phyloP scores from a whole-genome alignment of 2,888 invertebrate species.

The Zygogramma bicolorata region DNA sequence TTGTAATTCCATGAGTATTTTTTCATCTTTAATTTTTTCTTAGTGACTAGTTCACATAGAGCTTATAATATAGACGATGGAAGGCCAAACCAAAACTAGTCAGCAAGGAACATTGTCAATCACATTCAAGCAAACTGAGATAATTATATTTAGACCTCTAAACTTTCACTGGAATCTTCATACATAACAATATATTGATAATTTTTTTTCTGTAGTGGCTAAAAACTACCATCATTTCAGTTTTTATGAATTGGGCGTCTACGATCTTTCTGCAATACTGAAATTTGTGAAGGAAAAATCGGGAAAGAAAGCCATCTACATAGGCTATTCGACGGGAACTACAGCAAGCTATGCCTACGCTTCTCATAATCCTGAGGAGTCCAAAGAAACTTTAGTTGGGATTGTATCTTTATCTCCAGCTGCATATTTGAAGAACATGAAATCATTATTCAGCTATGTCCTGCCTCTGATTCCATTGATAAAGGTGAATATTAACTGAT shows the following conservation, averaged over 20 bases:
- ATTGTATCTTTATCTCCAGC: constrained; percentile 33
- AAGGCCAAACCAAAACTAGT: too few species aligned
- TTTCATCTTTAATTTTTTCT: too few species aligned
- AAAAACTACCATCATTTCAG: constrained; percentile 10
- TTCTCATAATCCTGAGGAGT: constrained; percentile 21
- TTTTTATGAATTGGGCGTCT: constrained; percentile 37
- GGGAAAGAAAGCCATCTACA: constrained; percentile 21
- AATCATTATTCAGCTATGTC: constrained; percentile 3
- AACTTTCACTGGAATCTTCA: too few species aligned
- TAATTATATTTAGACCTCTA: too few species aligned
- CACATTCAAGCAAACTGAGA: too few species aligned
- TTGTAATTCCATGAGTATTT: too few species aligned
- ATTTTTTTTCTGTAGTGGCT: neutral
- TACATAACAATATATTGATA: too few species aligned
- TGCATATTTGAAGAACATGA: constrained; percentile 7
- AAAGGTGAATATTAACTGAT: neutral
- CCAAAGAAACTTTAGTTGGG: constrained; percentile 21
- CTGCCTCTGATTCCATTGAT: neutral
- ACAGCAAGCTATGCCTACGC: constrained; percentile 27
- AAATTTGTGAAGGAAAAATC: constrained; percentile 26
- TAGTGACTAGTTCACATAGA: too few species aligned
- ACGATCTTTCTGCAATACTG: constrained; percentile 25
- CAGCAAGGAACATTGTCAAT: too few species aligned
- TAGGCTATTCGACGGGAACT: constrained; percentile 42
- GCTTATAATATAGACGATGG: too few species aligned